Evolutionary conservation across 2,797 vertebrate genomes (phyloP).

Genomic region (Gorsachius magnificus): DNA sequence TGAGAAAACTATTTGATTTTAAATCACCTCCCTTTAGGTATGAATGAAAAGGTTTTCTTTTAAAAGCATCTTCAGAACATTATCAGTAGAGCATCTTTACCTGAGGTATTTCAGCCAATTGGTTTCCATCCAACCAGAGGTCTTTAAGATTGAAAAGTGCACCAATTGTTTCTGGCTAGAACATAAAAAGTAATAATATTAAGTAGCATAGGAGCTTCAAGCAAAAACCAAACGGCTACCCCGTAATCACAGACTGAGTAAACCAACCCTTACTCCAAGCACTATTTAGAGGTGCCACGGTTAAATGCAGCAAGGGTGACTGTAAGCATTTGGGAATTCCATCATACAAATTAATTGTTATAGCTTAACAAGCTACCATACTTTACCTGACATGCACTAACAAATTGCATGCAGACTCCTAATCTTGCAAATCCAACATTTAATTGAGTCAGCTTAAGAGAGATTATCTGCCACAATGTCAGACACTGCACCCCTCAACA

Average conservation of each 20-base stretch:
- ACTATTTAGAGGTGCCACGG: background rate
- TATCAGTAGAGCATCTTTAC: slow-evolving; percentile 73
- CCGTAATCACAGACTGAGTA: background rate
- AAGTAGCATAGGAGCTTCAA: background rate
- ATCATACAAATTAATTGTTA: background rate
- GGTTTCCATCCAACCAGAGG: slow-evolving; percentile 98
- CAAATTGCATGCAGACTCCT: background rate
- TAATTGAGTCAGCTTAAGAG: background rate
- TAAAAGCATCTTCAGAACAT: background rate
- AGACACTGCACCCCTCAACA: background rate
- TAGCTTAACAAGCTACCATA: background rate
- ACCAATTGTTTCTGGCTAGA: slow-evolving; percentile 95
- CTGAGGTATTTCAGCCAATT: slow-evolving; percentile 90
- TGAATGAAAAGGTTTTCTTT: background rate
- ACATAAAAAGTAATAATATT: slow-evolving; percentile 42
- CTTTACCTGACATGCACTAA: background rate
- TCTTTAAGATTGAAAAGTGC: slow-evolving; percentile 94
- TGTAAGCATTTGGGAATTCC: background rate
- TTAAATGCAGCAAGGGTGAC: background rate
- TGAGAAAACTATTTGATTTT: background rate
- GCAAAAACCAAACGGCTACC: background rate
- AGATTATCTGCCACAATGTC: background rate
- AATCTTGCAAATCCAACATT: background rate
- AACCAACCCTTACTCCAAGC: background rate
- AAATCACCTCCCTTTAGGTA: background rate